phyloP scores from a whole-genome alignment of 2,797 vertebrate species.

The Micropoecilia bifurca region DNA sequence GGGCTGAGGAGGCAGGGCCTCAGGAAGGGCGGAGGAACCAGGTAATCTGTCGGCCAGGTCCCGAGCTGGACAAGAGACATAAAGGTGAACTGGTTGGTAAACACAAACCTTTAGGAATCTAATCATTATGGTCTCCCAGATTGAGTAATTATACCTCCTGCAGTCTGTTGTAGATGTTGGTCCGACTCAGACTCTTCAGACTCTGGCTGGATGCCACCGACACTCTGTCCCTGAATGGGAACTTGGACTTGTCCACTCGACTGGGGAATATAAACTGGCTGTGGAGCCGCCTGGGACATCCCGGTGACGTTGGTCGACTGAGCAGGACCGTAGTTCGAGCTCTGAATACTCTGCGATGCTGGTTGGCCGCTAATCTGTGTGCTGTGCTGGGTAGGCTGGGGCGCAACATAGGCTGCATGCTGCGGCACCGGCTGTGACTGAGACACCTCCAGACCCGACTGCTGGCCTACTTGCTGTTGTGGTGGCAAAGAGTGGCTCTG shows the following conservation, averaged over 20 bases:
- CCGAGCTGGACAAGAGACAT: conserved; percentile 69
- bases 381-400: conserved; percentile 65
- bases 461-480: conserved; percentile 63
- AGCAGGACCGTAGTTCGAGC: conserved; percentile 61
- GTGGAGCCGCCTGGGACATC: conserved; percentile 48
- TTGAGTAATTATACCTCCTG: conserved; percentile 45
- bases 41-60: conserved; percentile 86
- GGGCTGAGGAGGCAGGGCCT: conserved; percentile 84
- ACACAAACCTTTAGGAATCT: neutral
- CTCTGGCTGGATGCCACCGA: conserved; percentile 83
- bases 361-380: conserved; percentile 78
- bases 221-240: conserved; percentile 71
- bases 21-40: conserved; percentile 84
- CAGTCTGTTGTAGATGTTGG: conserved; percentile 85
- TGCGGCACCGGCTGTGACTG: conserved; percentile 65
- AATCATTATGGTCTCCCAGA: conserved; percentile 3
- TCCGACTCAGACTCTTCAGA: conserved; percentile 91
- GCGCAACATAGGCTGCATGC: conserved; percentile 52
- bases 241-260: conserved; percentile 61
- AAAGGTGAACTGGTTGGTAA: neutral
- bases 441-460: conserved; percentile 49
- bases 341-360: conserved; percentile 61
- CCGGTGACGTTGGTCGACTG: conserved; percentile 54
- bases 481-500: conserved; percentile 58
- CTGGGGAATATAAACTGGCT: conserved; percentile 57